These are phyloP conservation scores for Leptura quadrifasciata DNA, from an alignment of 2,888 invertebrate genomes.

Conservation along the genomic window DNA sequence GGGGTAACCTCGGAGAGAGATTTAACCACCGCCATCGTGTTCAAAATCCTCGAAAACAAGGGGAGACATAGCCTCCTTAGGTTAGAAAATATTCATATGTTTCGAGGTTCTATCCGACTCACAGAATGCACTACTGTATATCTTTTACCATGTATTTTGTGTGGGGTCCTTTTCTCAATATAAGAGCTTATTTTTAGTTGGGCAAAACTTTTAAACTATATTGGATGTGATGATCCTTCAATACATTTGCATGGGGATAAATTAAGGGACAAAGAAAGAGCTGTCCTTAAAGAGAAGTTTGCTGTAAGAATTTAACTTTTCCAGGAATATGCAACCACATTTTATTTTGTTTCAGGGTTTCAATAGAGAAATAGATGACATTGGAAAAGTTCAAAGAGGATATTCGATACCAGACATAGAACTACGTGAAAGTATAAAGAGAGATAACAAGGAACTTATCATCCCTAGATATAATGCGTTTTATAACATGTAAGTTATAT, in stretches of 20 bases:
- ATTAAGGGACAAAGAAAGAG: slow-evolving; percentile 90
- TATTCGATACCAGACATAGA: slow-evolving; percentile 96
- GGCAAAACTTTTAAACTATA: slow-evolving; percentile 87
- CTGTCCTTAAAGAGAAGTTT: slow-evolving; percentile 91
- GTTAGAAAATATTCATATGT: too few relatives aligned
- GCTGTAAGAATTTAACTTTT: slow-evolving; percentile 77
- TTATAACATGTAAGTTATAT: slow-evolving; percentile 79
- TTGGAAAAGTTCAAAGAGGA: slow-evolving; percentile 87
- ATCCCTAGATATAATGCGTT: slow-evolving; percentile 90
- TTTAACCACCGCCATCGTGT: too few relatives aligned
- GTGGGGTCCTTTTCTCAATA: too few relatives aligned
- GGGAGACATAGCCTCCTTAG: too few relatives aligned
- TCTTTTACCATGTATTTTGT: too few relatives aligned
- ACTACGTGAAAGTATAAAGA: slow-evolving; percentile 89
- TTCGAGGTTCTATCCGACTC: too few relatives aligned
- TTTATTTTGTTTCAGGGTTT: slow-evolving; percentile 82
- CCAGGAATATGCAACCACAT: background rate
- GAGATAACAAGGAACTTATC: slow-evolving; percentile 92
- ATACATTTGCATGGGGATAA: slow-evolving; percentile 79
- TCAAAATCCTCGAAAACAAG: too few relatives aligned
- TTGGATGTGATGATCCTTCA: slow-evolving; percentile 82
- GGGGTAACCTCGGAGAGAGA: too few relatives aligned
- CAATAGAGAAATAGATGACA: slow-evolving; percentile 96
- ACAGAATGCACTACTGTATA: too few relatives aligned
- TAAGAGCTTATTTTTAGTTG: slow-evolving; percentile 80